Evolutionary conservation across 2,797 vertebrate genomes (phyloP).

Genomic region (Gymnopithys bicolor): DNA sequence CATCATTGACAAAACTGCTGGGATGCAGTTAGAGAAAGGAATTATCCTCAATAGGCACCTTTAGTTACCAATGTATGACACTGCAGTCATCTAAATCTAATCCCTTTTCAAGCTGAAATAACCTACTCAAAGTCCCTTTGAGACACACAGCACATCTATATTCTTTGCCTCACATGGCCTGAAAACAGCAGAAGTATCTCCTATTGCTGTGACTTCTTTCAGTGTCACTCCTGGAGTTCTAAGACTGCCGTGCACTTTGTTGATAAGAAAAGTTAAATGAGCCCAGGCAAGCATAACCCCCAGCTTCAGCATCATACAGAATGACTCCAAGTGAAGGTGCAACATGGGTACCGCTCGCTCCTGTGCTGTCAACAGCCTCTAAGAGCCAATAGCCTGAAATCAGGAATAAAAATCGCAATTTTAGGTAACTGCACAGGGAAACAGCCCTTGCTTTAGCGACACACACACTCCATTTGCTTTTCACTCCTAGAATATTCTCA

Average conservation of each 20-base stretch:
- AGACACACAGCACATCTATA: slow-evolving; percentile 50
- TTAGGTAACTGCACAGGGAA: neutral
- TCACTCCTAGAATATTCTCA: neutral
- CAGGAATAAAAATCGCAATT: neutral
- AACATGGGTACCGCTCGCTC: neutral
- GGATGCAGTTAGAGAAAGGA: slow-evolving; percentile 59
- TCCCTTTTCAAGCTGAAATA: slow-evolving; percentile 73
- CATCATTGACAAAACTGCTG: slow-evolving; percentile 47
- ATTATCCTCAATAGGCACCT: slow-evolving; percentile 68
- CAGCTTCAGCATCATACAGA: neutral
- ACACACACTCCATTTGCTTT: neutral
- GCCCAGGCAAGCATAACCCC: neutral
- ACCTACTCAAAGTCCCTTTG: slow-evolving; percentile 60
- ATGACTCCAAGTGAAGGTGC: neutral
- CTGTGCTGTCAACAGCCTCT: neutral
- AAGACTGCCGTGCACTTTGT: neutral
- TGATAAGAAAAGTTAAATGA: neutral
- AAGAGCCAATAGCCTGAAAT: rapidly evolving
- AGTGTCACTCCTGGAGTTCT: neutral
- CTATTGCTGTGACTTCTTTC: neutral
- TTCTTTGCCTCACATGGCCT: slow-evolving; percentile 37
- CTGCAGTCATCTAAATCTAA: slow-evolving; percentile 64
- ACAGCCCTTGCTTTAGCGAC: neutral
- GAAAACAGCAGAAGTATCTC: slow-evolving; percentile 37
- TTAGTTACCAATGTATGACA: slow-evolving; percentile 62